Base-by-base conservation (phyloP, 2,113 vertebrate genomes). In the Candoia aspera region DNA sequence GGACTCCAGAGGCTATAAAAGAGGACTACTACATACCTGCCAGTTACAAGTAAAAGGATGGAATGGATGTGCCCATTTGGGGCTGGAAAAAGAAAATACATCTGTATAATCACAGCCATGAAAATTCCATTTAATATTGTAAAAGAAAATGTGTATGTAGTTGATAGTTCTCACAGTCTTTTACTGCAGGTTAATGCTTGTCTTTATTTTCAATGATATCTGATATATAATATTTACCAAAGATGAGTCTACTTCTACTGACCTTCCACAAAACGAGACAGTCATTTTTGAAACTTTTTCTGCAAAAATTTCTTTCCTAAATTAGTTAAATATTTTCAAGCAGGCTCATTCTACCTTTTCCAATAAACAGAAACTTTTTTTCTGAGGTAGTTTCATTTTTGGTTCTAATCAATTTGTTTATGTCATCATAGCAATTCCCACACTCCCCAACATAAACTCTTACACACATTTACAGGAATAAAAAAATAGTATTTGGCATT, bases 241-340 rank as follows among this genome's bases (percentile, higher is more conserved):
- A 91, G 59, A 91, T 15, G 19, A 79, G 3, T 42, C 10, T 95
- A 93, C 90, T 95, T 91, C 93, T 79, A 84, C 53, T 95, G 93
- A 92, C 59, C 53, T 93, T 92, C 90, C 19, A 60, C 91, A 86
- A 95, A 94, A 90, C 94, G 5, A 93, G 64, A 94, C 95, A 96
- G 84, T 89, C 94, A 93, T 1, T 96, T 94, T 95, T 90, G 94
- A 95, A 93, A 73, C 89, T 94, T 94, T 68, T 89, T 49, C 93
- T 93, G 89, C 29, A 91, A 21, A 11, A 59, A 89, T 89, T 95
- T 92, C 59, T 62, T 84, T 91, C 91, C 91, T 57, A 94, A 95
- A 92, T 68, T 90, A 88, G 68, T 92, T 94, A 94, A 95, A 95
- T 93, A 95, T 92, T 96, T 95, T 95, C 86, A 59, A 90, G 87